Evolutionary conservation across 2,888 invertebrate genomes (phyloP).

Genomic region (Strigamia maritima): DNA sequence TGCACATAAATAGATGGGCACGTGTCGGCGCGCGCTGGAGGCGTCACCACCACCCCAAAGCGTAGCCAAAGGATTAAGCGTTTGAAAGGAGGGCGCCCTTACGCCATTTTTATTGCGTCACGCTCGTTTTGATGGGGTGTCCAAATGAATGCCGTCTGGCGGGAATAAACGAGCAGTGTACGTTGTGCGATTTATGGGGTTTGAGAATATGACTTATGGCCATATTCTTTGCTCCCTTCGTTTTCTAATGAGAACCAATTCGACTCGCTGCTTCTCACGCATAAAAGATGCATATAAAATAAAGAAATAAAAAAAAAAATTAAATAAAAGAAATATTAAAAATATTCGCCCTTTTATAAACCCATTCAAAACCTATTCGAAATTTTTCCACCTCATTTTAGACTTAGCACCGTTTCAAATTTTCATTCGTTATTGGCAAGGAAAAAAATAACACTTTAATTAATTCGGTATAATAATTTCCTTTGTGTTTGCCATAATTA

Average conservation of each 20-base stretch:
- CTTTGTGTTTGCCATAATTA: background rate
- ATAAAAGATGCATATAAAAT: background rate
- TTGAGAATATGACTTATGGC: slow-evolving; percentile 3
- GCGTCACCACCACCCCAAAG: slow-evolving; percentile 23
- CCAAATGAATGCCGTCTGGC: slow-evolving; percentile 16
- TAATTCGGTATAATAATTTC: slow-evolving; percentile 19
- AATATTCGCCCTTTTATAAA: background rate
- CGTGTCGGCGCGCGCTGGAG: background rate
- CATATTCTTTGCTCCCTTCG: slow-evolving; percentile 11
- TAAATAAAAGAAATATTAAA: background rate
- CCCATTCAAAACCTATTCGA: background rate
- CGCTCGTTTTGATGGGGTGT: slow-evolving; percentile 20
- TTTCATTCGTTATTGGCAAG: background rate
- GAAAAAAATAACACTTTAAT: background rate
- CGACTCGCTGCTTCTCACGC: slow-evolving; percentile 19
- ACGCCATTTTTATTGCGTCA: slow-evolving; percentile 23
- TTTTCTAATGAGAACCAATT: slow-evolving; percentile 17
- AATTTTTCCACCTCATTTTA: no score
- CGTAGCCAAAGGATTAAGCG: slow-evolving; percentile 15
- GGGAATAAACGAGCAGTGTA: background rate
- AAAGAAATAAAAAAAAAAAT: background rate
- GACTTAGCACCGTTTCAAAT: background rate
- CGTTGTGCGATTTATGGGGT: background rate
- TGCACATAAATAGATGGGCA: slow-evolving; percentile 15
- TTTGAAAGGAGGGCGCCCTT: slow-evolving; percentile 20